A percentile compares a stretch with the other conserved stretches of the same genome.
Evolutionary conservation across 2,888 invertebrate species (phyloP).

Genomic region (Trimorus sp.): DNA sequence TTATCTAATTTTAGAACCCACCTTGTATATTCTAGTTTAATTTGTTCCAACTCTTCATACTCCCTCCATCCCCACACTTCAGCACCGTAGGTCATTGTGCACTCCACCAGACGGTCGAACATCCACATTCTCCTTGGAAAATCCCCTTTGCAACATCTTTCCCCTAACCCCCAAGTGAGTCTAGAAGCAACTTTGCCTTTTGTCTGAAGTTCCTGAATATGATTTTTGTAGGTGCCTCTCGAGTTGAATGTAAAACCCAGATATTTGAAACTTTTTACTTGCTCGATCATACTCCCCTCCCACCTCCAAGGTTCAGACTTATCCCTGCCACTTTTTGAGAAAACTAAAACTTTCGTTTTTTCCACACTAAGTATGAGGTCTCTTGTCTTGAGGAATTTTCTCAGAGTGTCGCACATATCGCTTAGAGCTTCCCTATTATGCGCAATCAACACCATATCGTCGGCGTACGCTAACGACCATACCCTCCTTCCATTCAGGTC

Average conservation of each 20-base stretch:
- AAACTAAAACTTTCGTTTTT: no score
- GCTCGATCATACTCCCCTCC: slow-evolving; percentile 6
- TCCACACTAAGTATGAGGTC: slow-evolving; percentile 2
- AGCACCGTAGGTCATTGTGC: slow-evolving; percentile 9
- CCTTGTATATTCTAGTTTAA: slow-evolving; percentile 1
- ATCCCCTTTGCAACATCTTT: slow-evolving; percentile 15
- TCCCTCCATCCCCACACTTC: slow-evolving; percentile 15
- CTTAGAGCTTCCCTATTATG: slow-evolving; percentile 8
- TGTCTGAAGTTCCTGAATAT: neutral
- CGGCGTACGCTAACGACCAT: slow-evolving; percentile 3
- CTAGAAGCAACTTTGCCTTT: slow-evolving; percentile 7
- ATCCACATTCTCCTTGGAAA: slow-evolving; percentile 14
- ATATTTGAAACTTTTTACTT: neutral
- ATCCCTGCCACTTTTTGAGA: neutral
- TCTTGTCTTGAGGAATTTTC: slow-evolving; percentile 5
- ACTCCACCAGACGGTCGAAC: neutral
- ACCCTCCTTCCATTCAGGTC: neutral
- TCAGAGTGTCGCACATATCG: slow-evolving; percentile 28
- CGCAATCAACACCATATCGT: slow-evolving; percentile 31
- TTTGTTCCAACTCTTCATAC: neutral
- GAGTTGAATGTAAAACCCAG: slow-evolving; percentile 5
- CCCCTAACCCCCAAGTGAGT: neutral
- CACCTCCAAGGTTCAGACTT: slow-evolving; percentile 19
- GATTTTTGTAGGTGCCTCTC: slow-evolving; percentile 3
- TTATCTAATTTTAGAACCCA: slow-evolving; percentile 4